These are phyloP conservation scores for Aradophagus sp. DNA, from an alignment of 1,140 invertebrate species.

Conservation along the genomic window DNA sequence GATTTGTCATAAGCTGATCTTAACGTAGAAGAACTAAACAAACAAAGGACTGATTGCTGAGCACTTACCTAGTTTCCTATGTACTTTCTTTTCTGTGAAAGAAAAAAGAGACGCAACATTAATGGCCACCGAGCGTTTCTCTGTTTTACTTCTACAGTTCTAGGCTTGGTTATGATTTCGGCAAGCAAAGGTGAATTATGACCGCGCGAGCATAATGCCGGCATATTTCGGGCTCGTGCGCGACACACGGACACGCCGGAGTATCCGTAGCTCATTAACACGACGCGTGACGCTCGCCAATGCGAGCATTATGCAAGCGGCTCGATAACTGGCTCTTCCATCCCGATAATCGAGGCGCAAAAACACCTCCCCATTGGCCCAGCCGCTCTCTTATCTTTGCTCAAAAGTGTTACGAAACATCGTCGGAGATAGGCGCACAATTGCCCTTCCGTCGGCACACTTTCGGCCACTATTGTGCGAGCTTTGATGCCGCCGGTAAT, in stretches of 20 bases:
- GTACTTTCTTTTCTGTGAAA: slow-evolving; percentile 57
- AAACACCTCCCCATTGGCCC: too few relatives aligned
- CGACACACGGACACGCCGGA: too few relatives aligned
- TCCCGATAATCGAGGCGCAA: too few relatives aligned
- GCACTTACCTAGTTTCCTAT: slow-evolving; percentile 58
- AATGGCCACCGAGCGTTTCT: slow-evolving; percentile 58
- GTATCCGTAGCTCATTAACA: too few relatives aligned
- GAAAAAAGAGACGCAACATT: slow-evolving; percentile 60
- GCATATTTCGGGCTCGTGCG: slow-evolving; percentile 17
- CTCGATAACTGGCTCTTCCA: too few relatives aligned
- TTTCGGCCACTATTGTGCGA: too few relatives aligned
- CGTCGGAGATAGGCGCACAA: too few relatives aligned
- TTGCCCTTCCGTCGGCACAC: too few relatives aligned
- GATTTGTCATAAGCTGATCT: slow-evolving; percentile 52
- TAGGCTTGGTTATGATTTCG: slow-evolving; percentile 39
- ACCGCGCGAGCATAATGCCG: slow-evolving; percentile 41
- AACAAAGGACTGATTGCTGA: slow-evolving; percentile 54
- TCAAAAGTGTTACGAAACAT: too few relatives aligned
- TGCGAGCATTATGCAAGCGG: not conserved
- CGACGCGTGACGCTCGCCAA: too few relatives aligned
- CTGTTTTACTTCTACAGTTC: slow-evolving; percentile 53
- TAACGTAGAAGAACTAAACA: slow-evolving; percentile 59
- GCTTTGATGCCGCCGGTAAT: too few relatives aligned
- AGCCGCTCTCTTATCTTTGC: too few relatives aligned
- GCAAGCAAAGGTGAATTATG: slow-evolving; percentile 41